Base-by-base conservation (phyloP, 2,888 invertebrate genomes). In the Perizoma flavofasciatum region DNA sequence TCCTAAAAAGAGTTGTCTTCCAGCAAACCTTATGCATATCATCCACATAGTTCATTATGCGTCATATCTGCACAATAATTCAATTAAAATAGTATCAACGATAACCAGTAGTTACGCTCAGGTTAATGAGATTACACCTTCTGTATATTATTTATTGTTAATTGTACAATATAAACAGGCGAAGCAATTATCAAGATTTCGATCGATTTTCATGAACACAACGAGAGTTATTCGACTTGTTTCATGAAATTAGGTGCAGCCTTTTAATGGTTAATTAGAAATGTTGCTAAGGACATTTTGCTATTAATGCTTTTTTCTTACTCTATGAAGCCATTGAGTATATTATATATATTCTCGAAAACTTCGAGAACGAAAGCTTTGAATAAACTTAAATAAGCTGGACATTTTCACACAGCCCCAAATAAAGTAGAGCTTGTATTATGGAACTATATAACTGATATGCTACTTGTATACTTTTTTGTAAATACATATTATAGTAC, bases 121-220 rank as follows among this genome's bases (percentile, higher is more conserved):
- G 62, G 69, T 72, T 77, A 77, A 77, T 75, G 74, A 74, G 74
- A 72, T 76, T 63, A 71, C 66, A 58, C 61, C 61, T 56, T 59
- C 57, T 46, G 65, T 8, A 61, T 67, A 73, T 74, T 69, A 77
- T 77, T 78, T 76, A 78, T 76, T 72, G 73, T 75, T 76, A 72
- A 77, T 77, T 74, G 71, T 75, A 63, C 64, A 70, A 66, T 72
- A 70, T 71, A 71, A 72, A 73, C 68, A 68, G 69, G 69, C 59
- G 59, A 67, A 67, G 68, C 71, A 74, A 78, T 78, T 78, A 72
- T 69, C 72, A 68, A 70, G 71, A 69, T 68, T 72, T 57, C 60
- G 69, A 75, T 73, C 75, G 70, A 66, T 69, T 72, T 67, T 67
- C 72, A 69, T 70, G 68, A 66, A 63, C 51, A 63, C 34, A 44